Evolutionary conservation across 2,888 invertebrate genomes (phyloP), one percentile per base, ranked within the genome.

Genomic region (Agonopterix heracliana): DNA sequence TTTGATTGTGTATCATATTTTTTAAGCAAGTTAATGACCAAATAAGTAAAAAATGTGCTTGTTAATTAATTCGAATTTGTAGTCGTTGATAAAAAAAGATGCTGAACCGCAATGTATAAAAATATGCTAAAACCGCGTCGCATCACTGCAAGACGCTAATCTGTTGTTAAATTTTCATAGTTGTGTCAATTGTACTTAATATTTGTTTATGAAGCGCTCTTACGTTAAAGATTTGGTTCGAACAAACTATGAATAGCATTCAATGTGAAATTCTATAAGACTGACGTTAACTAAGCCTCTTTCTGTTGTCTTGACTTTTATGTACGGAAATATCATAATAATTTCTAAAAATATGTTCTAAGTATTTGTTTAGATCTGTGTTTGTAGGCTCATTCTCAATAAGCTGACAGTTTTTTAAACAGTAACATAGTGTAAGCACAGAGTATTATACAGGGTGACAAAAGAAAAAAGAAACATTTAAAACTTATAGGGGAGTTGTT

Each of bases 231-330:
- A 58, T 58, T 63, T 45, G 50, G 55, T 62, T 63, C 54, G 63
- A 68, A 67, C 63, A 64, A 66, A 64, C 52, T 59, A 56, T 50
- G 49, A 53, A 54, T 60, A 55, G 35, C 53, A 61, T 66, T 60
- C 50, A 54, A 54, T 57, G 53, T 59, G 53, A 52, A 63, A 55
- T 61, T 58, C 54, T 63, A 67, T 68, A 76, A 78, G 77, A 74
- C 78, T 77, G 78, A 75, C 47, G 56, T 64, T 60, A 55, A 55
- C 45, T 61, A 57, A 48, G 55, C 54, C 58, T 61, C 56, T 51
- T 56, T 49, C 51, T 45, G 49, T 49, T 7, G 26, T 26, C 11
- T 44, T 46, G 42, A 34, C 44, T 14, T 13, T 14, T 9, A 17
- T 12, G 8, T 44, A 10, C 2, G 11, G 26, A 44, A 34, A 44